A percentile compares a stretch with the other conserved stretches of the same genome.
Evolutionary conservation across 2,113 vertebrate genomes (phyloP).

Genomic region (Melospiza georgiana): DNA sequence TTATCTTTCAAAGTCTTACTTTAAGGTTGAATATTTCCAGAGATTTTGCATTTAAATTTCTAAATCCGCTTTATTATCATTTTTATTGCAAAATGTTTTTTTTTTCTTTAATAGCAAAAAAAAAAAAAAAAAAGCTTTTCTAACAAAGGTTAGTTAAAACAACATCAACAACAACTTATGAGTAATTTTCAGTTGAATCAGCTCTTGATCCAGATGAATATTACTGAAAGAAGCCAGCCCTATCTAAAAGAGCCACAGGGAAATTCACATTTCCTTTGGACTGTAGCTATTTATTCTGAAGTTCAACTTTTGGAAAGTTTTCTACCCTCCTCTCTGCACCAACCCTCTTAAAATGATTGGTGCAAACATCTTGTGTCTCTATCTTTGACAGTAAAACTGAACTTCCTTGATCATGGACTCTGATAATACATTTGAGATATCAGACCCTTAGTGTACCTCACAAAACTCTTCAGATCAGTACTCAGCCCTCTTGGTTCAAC

Average conservation of each 20-base stretch:
- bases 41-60: background rate
- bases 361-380: background rate
- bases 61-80: background rate
- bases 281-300: background rate
- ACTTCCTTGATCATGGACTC: background rate
- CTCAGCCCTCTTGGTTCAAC: background rate
- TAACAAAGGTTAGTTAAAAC: background rate
- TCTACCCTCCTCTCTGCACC: background rate
- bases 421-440: background rate
- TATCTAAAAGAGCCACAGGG: background rate
- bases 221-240: background rate
- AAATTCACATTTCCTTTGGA: background rate
- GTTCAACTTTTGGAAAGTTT: background rate
- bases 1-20: background rate
- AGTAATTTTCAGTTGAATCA: background rate
- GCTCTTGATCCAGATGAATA: background rate
- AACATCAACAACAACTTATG: background rate
- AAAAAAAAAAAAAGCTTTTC: background rate
- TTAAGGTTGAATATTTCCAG: background rate
- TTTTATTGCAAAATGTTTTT: background rate
- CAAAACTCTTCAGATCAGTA: background rate
- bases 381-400: background rate
- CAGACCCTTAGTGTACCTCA: accelerated
- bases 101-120: background rate
- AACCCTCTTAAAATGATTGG: background rate